phyloP scores from a whole-genome alignment of 2,888 invertebrate species.

The Artemia sinica region DNA sequence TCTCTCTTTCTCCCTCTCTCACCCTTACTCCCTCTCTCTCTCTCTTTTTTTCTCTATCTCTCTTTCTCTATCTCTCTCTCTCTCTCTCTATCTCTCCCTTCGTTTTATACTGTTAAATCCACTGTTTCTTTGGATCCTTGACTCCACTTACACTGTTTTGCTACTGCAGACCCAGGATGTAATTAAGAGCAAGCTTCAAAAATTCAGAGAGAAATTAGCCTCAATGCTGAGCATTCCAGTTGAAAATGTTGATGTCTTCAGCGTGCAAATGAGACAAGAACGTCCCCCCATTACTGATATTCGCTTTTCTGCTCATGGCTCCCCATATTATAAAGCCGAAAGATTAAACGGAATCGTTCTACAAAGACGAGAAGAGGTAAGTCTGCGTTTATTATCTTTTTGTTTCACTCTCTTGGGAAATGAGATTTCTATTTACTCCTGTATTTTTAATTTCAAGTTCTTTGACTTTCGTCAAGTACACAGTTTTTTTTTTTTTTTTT shows the following conservation, averaged over 20 bases:
- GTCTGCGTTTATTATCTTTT: slow-evolving; percentile 17
- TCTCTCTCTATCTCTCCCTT: too few relatives aligned
- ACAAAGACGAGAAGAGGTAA: slow-evolving; percentile 68
- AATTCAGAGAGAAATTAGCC: slow-evolving; percentile 70
- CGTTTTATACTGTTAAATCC: too few relatives aligned
- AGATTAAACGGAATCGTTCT: slow-evolving; percentile 82
- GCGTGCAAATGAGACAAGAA: slow-evolving; percentile 63
- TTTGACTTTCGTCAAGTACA: too few relatives aligned
- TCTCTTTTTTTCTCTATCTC: too few relatives aligned
- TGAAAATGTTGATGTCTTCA: slow-evolving; percentile 87
- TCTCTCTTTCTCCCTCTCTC: too few relatives aligned
- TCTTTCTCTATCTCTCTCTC: too few relatives aligned
- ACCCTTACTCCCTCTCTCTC: too few relatives aligned
- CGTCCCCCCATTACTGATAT: slow-evolving; percentile 78
- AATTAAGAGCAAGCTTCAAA: slow-evolving; percentile 69
- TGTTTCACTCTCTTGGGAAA: background rate
- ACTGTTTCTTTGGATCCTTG: too few relatives aligned
- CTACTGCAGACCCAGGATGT: slow-evolving; percentile 47
- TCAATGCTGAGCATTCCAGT: slow-evolving; percentile 65
- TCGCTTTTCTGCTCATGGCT: slow-evolving; percentile 82
- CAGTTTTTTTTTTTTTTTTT: background rate
- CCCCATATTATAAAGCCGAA: slow-evolving; percentile 85
- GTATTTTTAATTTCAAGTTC: background rate
- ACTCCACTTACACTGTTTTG: too few relatives aligned
- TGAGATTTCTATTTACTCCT: slow-evolving; percentile 10